A percentile compares a stretch with the other conserved stretches of the same genome.
Evolutionary conservation across 2,113 vertebrate species (phyloP).

Genomic region (Phaethornis superciliosus): DNA sequence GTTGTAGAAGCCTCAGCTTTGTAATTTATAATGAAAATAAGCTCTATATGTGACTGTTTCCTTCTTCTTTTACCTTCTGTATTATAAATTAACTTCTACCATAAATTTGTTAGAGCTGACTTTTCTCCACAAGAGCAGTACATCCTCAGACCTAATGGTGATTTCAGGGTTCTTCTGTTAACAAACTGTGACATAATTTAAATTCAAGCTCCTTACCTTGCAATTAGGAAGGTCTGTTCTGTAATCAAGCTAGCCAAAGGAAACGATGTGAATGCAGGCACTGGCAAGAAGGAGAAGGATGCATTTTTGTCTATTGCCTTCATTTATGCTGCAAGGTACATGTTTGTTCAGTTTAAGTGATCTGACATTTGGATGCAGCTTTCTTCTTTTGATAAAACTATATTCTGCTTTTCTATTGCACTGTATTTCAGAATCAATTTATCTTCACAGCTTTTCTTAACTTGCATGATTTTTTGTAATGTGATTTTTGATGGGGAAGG

Average conservation of each 20-base stretch:
- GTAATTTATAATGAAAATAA: neutral
- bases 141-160: fast-evolving
- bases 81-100: neutral
- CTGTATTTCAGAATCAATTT: neutral
- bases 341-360: neutral
- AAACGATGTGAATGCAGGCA: neutral
- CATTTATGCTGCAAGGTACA: neutral
- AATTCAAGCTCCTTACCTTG: slow-evolving; percentile 23
- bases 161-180: neutral
- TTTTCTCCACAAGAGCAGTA: neutral
- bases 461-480: neutral
- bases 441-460: slow-evolving; percentile 7
- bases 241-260: slow-evolving; percentile 4
- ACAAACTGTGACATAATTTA: neutral
- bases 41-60: neutral
- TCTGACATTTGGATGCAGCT: neutral
- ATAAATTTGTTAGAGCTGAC: neutral
- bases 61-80: neutral
- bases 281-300: neutral
- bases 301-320: neutral
- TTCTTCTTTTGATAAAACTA: neutral
- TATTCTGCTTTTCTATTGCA: neutral
- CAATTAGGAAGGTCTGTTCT: slow-evolving; percentile 20
- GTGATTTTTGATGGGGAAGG: neutral
- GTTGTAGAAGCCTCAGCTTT: neutral